These are phyloP conservation scores for Botia kubotai DNA, from an alignment of 2,797 vertebrate genomes.

Conservation along the genomic window DNA sequence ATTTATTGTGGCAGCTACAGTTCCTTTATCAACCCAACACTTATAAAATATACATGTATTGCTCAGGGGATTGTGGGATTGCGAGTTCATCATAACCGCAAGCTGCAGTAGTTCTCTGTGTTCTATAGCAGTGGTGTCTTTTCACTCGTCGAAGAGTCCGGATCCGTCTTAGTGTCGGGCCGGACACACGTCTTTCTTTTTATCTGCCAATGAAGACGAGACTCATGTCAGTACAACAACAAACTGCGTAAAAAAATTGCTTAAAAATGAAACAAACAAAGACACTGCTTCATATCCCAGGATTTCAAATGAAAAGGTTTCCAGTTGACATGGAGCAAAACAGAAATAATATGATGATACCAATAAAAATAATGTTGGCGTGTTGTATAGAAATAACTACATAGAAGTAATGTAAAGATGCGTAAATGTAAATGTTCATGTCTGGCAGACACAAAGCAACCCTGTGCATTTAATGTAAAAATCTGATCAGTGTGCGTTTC, in stretches of 20 bases:
- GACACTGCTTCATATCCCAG: too few species aligned
- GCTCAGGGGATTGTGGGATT: background rate
- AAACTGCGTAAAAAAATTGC: background rate
- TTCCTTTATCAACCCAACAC: background rate
- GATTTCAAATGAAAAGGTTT: too few species aligned
- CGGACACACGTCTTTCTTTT: background rate
- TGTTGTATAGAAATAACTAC: too few species aligned
- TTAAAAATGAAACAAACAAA: too few species aligned
- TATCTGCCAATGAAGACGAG: conserved; percentile 51
- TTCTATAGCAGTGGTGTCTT: conserved; percentile 61
- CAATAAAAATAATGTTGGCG: too few species aligned
- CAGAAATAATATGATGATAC: too few species aligned
- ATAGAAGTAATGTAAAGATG: too few species aligned
- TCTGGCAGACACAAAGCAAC: too few species aligned
- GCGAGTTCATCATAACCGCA: background rate
- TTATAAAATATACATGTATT: background rate
- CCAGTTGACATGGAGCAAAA: too few species aligned
- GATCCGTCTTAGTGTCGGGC: conserved; percentile 11
- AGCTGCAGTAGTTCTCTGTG: conserved; percentile 39
- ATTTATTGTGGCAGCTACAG: background rate
- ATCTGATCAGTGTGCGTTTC: too few species aligned
- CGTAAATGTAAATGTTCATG: too few species aligned
- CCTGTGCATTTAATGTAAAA: too few species aligned
- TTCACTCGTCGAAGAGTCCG: conserved; percentile 52
- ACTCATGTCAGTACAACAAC: background rate